Percentiles rank a stretch among this genome's conserved stretches.
Evolutionary conservation across 53 echinoderm and acorn worm genomes (phyloP).

Genomic region (Hippasteria phrygiana): DNA sequence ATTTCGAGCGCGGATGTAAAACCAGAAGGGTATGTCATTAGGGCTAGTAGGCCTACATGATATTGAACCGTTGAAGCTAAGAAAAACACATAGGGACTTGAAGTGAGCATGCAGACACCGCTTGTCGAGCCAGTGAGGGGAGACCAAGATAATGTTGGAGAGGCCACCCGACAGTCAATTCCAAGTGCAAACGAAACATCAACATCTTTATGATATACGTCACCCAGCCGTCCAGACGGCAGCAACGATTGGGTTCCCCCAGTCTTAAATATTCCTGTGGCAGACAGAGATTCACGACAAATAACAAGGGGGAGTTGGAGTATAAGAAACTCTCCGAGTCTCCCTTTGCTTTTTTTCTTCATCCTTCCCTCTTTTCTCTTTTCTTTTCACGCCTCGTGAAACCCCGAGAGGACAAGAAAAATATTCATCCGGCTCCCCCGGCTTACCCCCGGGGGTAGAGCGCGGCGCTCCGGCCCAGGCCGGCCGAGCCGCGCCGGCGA

Average conservation of each 20-base stretch:
- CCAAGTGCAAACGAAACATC: conserved; percentile 22
- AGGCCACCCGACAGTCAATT: conserved; percentile 30
- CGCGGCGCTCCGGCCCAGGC: conserved; percentile 42
- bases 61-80: neutral
- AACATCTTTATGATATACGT: conserved; percentile 15
- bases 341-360: neutral
- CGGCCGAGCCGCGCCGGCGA: conserved; percentile 53
- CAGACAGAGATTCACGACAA: conserved; percentile 10
- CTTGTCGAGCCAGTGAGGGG: neutral
- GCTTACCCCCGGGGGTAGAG: conserved; percentile 24
- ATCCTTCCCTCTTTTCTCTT: neutral
- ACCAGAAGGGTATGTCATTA: neutral
- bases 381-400: conserved; percentile 17
- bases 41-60: no score
- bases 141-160: neutral
- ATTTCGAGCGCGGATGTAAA: neutral
- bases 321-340: neutral
- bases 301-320: conserved; percentile 5
- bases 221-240: conserved; percentile 24
- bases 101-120: conserved; percentile 1
- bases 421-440: conserved; percentile 54
- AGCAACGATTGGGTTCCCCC: neutral
- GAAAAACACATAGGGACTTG: conserved; percentile 4
- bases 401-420: conserved; percentile 50
- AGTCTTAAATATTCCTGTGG: conserved; percentile 2